Evolutionary conservation across 2,797 vertebrate genomes (phyloP).

Genomic region (Xiphophorus birchmanni): DNA sequence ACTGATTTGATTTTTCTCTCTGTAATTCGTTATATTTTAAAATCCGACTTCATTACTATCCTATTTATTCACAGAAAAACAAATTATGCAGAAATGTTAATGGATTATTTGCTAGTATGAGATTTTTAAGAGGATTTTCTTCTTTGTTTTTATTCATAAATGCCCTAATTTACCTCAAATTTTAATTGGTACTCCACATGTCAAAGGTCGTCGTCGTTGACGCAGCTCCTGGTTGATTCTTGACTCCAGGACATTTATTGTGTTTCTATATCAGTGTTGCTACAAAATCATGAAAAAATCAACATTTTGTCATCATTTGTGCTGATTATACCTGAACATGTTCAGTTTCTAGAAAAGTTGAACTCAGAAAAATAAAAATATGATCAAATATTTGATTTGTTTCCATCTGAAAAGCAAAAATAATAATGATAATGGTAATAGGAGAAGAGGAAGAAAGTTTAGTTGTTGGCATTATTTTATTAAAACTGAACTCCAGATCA

Average conservation of each 20-base stretch:
- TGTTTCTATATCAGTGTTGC: not conserved
- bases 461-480: too few species aligned
- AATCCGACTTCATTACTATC: not conserved
- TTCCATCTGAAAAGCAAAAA: too few species aligned
- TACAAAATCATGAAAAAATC: not conserved
- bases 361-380: not conserved
- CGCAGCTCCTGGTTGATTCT: not conserved
- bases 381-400: not conserved
- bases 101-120: not conserved
- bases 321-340: not conserved
- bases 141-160: not conserved
- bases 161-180: not conserved
- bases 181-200: not conserved
- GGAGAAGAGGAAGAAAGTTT: too few species aligned
- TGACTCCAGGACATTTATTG: not conserved
- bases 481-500: too few species aligned
- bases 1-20: not conserved
- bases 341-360: not conserved
- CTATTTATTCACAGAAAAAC: not conserved
- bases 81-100: not conserved
- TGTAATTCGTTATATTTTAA: not conserved
- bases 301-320: not conserved
- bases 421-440: too few species aligned
- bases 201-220: too few species aligned
- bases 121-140: not conserved